Conservation (phyloP, 2,797 vertebrate genomes). For the Poeciliopsis gracilis region DNA sequence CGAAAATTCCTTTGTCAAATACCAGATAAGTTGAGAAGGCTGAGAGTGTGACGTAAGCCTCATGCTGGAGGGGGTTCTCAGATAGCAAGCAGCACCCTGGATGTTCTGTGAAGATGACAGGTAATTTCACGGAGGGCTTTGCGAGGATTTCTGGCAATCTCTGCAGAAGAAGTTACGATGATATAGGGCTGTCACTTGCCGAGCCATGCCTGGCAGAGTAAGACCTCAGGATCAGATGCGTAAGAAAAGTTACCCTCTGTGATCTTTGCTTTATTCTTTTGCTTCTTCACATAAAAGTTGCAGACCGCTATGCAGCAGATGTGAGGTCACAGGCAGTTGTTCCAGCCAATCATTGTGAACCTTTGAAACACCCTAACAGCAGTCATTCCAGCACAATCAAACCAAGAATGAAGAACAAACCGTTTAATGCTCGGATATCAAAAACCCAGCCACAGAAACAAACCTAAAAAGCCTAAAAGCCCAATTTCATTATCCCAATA, state of each 20-base stretch:
- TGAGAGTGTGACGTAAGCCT: background rate
- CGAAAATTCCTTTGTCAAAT: background rate
- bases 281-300: constrained; percentile 11
- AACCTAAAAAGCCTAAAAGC: background rate
- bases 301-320: background rate
- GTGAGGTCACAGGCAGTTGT: constrained; percentile 14
- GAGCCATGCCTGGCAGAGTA: constrained; percentile 37
- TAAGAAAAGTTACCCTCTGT: constrained; percentile 6
- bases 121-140: constrained; percentile 45
- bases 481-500: too few species aligned
- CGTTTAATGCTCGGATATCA: background rate
- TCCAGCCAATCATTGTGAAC: background rate
- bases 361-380: background rate
- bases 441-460: background rate
- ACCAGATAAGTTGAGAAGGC: constrained; percentile 4
- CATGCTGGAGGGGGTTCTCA: background rate
- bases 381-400: background rate
- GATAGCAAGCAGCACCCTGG: constrained; percentile 9
- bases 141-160: constrained; percentile 37
- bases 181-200: constrained; percentile 32
- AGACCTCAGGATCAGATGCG: constrained; percentile 37
- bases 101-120: constrained; percentile 28
- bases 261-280: constrained; percentile 12
- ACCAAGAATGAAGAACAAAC: background rate
- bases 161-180: constrained; percentile 27